phyloP scores from a whole-genome alignment of 2,113 vertebrate species.

The Recurvirostra avosetta region DNA sequence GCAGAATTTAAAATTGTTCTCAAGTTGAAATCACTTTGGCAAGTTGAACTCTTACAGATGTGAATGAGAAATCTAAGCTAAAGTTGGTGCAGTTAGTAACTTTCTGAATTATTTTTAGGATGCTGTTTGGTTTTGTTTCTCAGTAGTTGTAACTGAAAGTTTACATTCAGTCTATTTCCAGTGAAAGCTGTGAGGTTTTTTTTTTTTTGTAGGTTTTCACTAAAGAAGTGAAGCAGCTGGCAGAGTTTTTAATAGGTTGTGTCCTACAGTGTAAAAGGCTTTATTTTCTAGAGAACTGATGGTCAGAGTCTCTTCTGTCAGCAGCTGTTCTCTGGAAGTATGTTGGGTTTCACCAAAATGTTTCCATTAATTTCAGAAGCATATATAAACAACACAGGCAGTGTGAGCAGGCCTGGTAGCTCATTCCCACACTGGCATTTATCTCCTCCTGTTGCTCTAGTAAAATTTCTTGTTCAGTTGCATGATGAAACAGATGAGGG shows the following conservation, averaged over 20 bases:
- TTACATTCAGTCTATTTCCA: neutral
- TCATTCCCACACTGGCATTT: neutral
- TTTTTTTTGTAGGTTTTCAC: neutral
- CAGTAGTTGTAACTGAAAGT: neutral
- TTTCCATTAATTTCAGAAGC: neutral
- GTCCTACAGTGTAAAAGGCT: neutral
- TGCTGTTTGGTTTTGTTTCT: neutral
- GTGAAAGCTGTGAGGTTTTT: neutral
- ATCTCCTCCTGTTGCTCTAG: neutral
- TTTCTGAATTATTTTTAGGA: neutral
- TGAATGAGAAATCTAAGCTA: neutral
- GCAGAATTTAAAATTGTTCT: neutral
- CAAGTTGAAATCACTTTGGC: neutral
- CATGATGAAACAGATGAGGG: neutral
- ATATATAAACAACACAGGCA: neutral
- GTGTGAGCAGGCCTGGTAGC: neutral
- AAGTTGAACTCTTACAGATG: neutral
- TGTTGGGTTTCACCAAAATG: neutral
- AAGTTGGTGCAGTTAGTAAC: neutral
- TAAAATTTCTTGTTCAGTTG: neutral
- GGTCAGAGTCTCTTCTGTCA: neutral
- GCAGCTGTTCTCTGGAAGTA: neutral
- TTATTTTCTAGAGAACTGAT: neutral
- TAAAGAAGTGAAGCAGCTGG: neutral
- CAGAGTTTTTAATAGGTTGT: neutral